Base-by-base conservation (phyloP, 2,797 vertebrate genomes). In the Ptychobarbus kaznakovi region DNA sequence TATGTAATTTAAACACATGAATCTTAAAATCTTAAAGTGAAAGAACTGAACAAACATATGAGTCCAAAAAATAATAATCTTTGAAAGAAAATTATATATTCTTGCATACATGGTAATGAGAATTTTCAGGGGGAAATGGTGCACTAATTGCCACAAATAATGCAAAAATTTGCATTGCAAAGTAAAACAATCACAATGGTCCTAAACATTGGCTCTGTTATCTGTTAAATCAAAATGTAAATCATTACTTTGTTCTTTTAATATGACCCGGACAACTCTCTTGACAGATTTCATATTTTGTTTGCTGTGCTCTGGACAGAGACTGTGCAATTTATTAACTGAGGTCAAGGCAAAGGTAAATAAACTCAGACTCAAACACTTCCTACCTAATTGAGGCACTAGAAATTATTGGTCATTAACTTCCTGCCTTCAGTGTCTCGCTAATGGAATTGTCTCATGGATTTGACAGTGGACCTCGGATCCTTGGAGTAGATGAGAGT, bases 381-480 rank as follows among this genome's bases (percentile, higher is more conserved):
- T 80, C 28, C 49, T 68, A 68, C 44, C 79, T 80, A 80, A 69
- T 53, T 46, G 63, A 68, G 44, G 49, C 66, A 18, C 7, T 68
- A 38, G 63, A 68, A 81, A 81, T 81, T 3, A 5, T 58, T 73
- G 69, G 42, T 82, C 81, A 82, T 49, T 63, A 13, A n/a, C 53
- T 74, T 35, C 18, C 13, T 46, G 25, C 10, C 35, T 49, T 81
- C 66, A 58, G 58, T 68, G 78, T 81, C 22, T 53, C 28, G 66
- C 46, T 81, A 70, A 58, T 72, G 35, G 15, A 58, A 81, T 72
- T 63, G 79, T 80, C 79, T 80, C 63, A 68, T 68, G 81, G 40
- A 74, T 74, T 73, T 73, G 69, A 82, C 18, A 12, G 15, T 44
- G 18, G 13, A 63, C 63, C 40, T 49, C 42, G 12, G 56, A 56